A percentile compares a stretch with the other conserved stretches of the same genome.
These are phyloP conservation scores for Lycocorax pyrrhopterus DNA, from an alignment of 2,113 vertebrate genomes.

Conservation along the genomic window DNA sequence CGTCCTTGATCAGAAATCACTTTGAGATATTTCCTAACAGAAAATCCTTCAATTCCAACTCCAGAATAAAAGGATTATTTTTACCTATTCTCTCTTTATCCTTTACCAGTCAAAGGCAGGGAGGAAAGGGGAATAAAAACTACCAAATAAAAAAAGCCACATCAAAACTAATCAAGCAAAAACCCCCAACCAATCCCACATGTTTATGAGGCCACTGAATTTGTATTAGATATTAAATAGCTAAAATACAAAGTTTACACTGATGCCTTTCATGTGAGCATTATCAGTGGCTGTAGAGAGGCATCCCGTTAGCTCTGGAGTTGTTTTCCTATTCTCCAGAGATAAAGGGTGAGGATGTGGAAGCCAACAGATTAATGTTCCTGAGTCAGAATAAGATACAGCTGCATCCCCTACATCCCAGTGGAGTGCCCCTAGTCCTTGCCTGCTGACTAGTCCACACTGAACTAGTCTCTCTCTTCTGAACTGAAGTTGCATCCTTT, in stretches of 20 bases:
- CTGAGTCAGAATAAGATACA: not conserved
- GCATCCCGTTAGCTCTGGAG: not conserved
- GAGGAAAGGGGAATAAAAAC: not conserved
- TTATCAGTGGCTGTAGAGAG: not conserved
- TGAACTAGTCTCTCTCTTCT: not conserved
- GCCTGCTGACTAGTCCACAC: rapidly evolving
- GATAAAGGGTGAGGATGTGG: not conserved
- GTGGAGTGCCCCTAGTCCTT: not conserved
- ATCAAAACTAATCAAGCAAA: not conserved
- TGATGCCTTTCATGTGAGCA: not conserved
- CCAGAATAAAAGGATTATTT: not conserved
- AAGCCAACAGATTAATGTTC: not conserved
- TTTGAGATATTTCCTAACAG: not conserved
- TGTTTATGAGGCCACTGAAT: not conserved
- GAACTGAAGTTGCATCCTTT: not conserved
- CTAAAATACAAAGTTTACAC: not conserved
- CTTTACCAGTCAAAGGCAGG: not conserved
- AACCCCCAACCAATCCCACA: not conserved
- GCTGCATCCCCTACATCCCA: not conserved
- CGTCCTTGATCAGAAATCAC: not conserved
- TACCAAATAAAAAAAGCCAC: not conserved
- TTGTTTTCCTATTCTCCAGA: not conserved
- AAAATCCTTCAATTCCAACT: not conserved
- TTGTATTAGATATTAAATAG: not conserved
- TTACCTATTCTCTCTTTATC: not conserved